Evolutionary conservation across 2,888 invertebrate genomes (phyloP), one percentile per base, ranked within the genome.

Genomic region (Amblyjoppa fuscipennis): DNA sequence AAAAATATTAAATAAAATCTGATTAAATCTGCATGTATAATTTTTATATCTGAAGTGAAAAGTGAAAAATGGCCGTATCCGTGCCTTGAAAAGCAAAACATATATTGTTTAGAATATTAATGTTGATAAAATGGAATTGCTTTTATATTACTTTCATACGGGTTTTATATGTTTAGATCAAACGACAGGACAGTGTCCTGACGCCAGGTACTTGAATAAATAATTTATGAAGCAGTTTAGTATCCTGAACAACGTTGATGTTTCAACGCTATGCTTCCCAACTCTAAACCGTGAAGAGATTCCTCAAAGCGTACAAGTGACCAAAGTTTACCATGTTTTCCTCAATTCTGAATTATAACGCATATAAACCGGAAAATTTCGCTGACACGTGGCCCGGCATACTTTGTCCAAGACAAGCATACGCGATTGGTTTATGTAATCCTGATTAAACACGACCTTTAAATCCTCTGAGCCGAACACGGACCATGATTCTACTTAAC

Each of bases 401-500:
- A 41, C 56, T 59, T 31, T 74, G 53, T 64, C 38, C 61, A n/a
- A 61, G 45, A 49, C 70, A 51, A 59, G 61, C 78, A 76, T 82
- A 82, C 66, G 59, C 79, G 75, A 79, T 82, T 78, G 82, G 79
- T 79, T 79, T 68, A 59, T 82, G 81, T 85, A 90, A 87, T 87
- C 81, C 81, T 83, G 84, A 85, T 84, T 89, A 89, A 83, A 84
- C 85, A 89, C 87, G 89, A 89, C 88, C 88, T 88, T 87, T 89
- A 89, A 90, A 90, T 89, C 91, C 90, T 89, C 88, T 87, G 89
- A 89, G 86, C 87, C 87, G 76, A 83, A 80, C 81, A 87, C 87
- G 79, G 45, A 84, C 85, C 88, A 89, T 89, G 89, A 87, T 91
- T 89, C 90, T 90, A 87, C 90, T 91, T 90, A 90, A 90, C 90